Evolutionary conservation across 2,888 invertebrate genomes (phyloP), one percentile per base, ranked within the genome.

Genomic region (Meteorus cinctellus): DNA sequence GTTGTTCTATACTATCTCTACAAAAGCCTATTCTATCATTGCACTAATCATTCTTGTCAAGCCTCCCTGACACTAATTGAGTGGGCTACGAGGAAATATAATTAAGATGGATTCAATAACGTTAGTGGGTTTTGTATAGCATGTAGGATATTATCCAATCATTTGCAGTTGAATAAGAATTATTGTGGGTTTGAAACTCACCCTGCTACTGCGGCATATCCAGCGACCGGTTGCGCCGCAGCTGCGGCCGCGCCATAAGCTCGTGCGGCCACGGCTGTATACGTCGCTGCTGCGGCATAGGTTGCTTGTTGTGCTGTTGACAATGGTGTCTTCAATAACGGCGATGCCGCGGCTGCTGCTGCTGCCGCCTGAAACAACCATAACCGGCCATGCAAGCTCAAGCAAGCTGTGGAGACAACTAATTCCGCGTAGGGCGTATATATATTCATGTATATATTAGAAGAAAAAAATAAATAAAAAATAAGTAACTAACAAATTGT

Each of bases 261-360:
- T 83, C 96, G 92, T 82, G 95, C 95, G 82, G 96, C 96, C 48
- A 96, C 96, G 79, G 96, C 95, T 88, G 96, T 95, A 91, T 96
- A 96, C 81, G 95, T 95, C 75, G 96, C 96, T 84, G 96, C 96
- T 80, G 96, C 96, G 88, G 96, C 96, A 88, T 96, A 96, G 85
- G 95, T 95, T 82, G 95, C 95, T 92, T 96, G 96, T 92, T 96
- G 96, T 90, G 96, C 95, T 90, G 93, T 92, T 90, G 94, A 95
- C 91, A 95, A 92, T 89, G 95, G 96, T 80, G 95, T 95, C 92
- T 96, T 96, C 91, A 96, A 91, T 90, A 96, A 92, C 76, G 96
- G 96, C 84, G 94, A 93, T 81, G 95, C 93, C 83, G 95, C 95
- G 86, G 95, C 94, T 81, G 94, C 94, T 82, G 94, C 94, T 82